These are phyloP conservation scores for Typhlichthys subterraneus DNA, from an alignment of 2,797 vertebrate genomes.

Conservation along the genomic window DNA sequence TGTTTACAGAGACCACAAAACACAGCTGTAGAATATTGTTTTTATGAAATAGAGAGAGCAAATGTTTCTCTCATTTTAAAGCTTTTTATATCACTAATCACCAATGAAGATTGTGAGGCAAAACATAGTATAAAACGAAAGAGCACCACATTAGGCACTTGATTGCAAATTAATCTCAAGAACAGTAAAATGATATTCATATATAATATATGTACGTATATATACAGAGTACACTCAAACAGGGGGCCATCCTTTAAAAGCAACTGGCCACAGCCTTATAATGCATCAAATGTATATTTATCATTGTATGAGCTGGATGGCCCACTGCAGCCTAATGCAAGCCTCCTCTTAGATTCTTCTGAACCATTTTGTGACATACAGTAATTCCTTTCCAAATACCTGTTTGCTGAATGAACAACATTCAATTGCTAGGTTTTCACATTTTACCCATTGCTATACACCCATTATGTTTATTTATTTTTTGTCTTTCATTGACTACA, in stretches of 20 bases:
- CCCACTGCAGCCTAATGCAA: slow-evolving; percentile 80
- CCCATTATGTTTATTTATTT: too few species aligned
- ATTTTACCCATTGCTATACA: slow-evolving; percentile 21
- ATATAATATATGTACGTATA: slow-evolving; percentile 32
- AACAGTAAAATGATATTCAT: slow-evolving; percentile 96
- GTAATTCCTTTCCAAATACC: slow-evolving; percentile 74
- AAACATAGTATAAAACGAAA: slow-evolving; percentile 87
- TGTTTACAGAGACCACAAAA: slow-evolving; percentile 87
- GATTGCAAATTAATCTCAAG: slow-evolving; percentile 98
- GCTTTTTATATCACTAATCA: slow-evolving; percentile 97
- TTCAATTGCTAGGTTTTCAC: slow-evolving; percentile 71
- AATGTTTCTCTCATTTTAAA: slow-evolving; percentile 94
- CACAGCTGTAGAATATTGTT: slow-evolving; percentile 93
- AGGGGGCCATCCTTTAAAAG: slow-evolving; percentile 82
- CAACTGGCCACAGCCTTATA: slow-evolving; percentile 80
- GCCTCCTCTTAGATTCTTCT: slow-evolving; percentile 80
- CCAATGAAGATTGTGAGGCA: slow-evolving; percentile 96
- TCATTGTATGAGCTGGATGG: slow-evolving; percentile 81
- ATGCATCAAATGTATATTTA: slow-evolving; percentile 81
- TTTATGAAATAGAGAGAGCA: slow-evolving; percentile 87
- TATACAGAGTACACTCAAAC: slow-evolving; percentile 73
- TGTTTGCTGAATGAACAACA: slow-evolving; percentile 82
- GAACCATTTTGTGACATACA: slow-evolving; percentile 69
- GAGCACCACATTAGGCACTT: slow-evolving; percentile 99
- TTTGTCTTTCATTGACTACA: slow-evolving; percentile 91